Base-by-base conservation (phyloP, 2,888 invertebrate genomes). In the Cactoblastis cactorum region DNA sequence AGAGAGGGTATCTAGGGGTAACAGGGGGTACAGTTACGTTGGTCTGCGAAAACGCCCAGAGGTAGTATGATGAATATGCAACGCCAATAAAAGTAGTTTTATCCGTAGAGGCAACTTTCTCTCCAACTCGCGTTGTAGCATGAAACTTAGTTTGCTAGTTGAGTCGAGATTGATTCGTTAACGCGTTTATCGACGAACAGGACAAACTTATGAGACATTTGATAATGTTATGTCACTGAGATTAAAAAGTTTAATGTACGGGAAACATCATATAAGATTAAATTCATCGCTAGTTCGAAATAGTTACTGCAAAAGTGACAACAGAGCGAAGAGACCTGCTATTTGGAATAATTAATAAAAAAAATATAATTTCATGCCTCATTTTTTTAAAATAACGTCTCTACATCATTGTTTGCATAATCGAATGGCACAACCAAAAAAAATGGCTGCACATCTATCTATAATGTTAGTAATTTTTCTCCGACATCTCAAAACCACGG, bases 61-160 rank as follows among this genome's bases (percentile, higher is more conserved):
- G 85, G 74, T 77, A 73, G 74, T 76, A 73, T 74, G 71, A 81
- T 89, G 88, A 88, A 89, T 88, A 89, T 89, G 87, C 85, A 88
- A 76, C 71, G 74, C 73, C 78, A 81, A 84, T 87, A 85, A 86
- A 85, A 79, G 82, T 81, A 78, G 84, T 83, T 85, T 82, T 79
- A 82, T 80, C 77, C 80, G 60, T 65, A 68, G 12, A 62, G 61
- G 67, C 74, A 87, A 89, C 88, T 89, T 88, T 86, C 88, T 79
- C 84, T 67, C 58, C 52, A 63, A 59, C 54, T 53, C 55, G 64
- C 53, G 51, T 63, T 50, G 57, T 68, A 66, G 66, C 69, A 66
- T 67, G 53, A 54, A 53, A 48, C 49, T 53, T 67, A 69, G 67
- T 68, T 67, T 68, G 62, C 57, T 49, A 45, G 53, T 33, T 18